phyloP scores from a whole-genome alignment of 2,113 vertebrate species.

The Ceuthmochares aereus region DNA sequence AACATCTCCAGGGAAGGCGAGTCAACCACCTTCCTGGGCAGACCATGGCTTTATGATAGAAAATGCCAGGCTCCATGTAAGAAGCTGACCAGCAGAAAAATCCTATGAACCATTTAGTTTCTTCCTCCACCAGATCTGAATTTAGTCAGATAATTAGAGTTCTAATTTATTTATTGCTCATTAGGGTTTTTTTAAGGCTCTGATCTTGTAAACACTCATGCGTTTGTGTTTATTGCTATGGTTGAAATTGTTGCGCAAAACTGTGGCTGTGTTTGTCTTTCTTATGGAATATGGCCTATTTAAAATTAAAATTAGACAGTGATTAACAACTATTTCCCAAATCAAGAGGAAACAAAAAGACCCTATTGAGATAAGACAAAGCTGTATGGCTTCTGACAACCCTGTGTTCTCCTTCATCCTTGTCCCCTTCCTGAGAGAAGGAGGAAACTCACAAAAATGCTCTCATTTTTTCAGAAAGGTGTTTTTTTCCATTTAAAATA shows the following conservation, averaged over 20 bases:
- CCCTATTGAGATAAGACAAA: not conserved
- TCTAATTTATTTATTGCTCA: slow-evolving; percentile 21
- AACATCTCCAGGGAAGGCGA: too few relatives aligned
- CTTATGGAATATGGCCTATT: not conserved
- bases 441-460: not conserved
- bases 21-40: too few relatives aligned
- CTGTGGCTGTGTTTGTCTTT: slow-evolving; percentile 21
- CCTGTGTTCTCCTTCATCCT: not conserved
- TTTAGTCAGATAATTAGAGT: not conserved
- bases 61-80: not conserved
- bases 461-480: not conserved
- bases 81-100: not conserved
- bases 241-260: not conserved
- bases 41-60: not conserved
- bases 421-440: not conserved
- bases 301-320: slow-evolving; percentile 47
- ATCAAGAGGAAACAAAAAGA: slow-evolving; percentile 23
- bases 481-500: not conserved
- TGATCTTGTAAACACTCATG: not conserved
- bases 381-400: not conserved
- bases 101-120: not conserved
- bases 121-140: not conserved
- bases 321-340: slow-evolving; percentile 33
- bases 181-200: not conserved
- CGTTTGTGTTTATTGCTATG: slow-evolving; percentile 31